These are phyloP conservation scores for Chelonus formosanus DNA, from an alignment of 2,888 invertebrate genomes.

Conservation along the genomic window DNA sequence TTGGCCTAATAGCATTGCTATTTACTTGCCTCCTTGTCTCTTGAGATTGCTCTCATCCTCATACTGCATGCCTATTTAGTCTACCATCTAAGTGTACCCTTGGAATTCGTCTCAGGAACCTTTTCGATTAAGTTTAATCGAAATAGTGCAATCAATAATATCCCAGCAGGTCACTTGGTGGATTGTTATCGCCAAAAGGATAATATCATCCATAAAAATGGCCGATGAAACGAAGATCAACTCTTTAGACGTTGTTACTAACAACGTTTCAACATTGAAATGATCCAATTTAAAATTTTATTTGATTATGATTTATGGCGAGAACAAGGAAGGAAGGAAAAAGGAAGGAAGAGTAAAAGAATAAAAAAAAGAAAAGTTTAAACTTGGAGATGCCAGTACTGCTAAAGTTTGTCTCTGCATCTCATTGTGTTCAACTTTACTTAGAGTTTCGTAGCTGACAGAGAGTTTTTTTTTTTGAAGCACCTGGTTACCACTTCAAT, in stretches of 20 bases:
- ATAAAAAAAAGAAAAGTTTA: slow-evolving; percentile 24
- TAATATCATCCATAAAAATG: neutral
- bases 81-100: neutral
- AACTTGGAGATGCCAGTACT: slow-evolving; percentile 6
- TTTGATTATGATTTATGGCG: slow-evolving; percentile 15
- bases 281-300: slow-evolving; percentile 20
- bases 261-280: slow-evolving; percentile 15
- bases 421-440: slow-evolving; percentile 6
- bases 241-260: slow-evolving; percentile 8
- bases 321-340: slow-evolving; percentile 19
- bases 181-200: neutral
- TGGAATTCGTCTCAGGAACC: slow-evolving; percentile 11
- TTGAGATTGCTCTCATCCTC: slow-evolving; percentile 4
- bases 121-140: neutral
- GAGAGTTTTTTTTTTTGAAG: neutral
- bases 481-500: slow-evolving; percentile 1
- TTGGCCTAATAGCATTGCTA: slow-evolving; percentile 28
- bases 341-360: slow-evolving; percentile 22
- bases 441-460: neutral
- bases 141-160: neutral
- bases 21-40: slow-evolving; percentile 27
- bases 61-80: slow-evolving; percentile 11
- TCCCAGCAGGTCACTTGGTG: neutral
- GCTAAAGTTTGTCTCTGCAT: slow-evolving; percentile 15
- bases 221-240: slow-evolving; percentile 7